Base-by-base conservation (phyloP, 2,888 invertebrate genomes). In the Plagodis dolabraria region DNA sequence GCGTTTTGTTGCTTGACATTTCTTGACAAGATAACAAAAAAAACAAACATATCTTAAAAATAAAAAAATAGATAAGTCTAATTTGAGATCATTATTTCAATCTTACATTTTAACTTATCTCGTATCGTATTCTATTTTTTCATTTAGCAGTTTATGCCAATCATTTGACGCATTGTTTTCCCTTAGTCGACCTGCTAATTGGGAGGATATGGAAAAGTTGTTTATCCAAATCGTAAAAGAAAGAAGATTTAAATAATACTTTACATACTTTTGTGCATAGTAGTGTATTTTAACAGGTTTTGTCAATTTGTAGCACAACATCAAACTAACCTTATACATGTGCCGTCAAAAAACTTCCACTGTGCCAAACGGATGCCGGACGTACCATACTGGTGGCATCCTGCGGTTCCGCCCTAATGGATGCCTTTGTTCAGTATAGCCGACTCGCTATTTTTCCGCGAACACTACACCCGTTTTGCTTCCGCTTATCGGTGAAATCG, bases 401-500 rank as follows among this genome's bases (percentile, higher is more conserved):
- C 48, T 60, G 60, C 48, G 49, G 52, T 45, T 52, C 12, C 55
- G 52, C 47, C 60, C 53, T 56, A 56, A 60, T 56, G 52, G 55
- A 60, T 60, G 55, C 60, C 51, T 60, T 56, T 60, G 52, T 60
- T 40, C 42, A 44, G 42, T 53, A 53, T 45, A 33, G 47, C 38
- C 11, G 36, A 59, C 44, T 46, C 52, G 60, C 53, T 53, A 60
- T 60, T 60, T 60, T 60, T 56, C 36, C 49, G 40, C 22, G 12
- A 33, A 53, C 35, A 56, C 46, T 60, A 49, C 56, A 46, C 5
- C 46, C 56, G 63, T 69, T 65, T 68, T 67, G 64, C 65, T 61
- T 65, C 65, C 54, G 66, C 63, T 22, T 22, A 61, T 54, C 54
- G 65, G 66, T 60, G 53, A 71, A 67, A 65, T 55, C 59, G 63